Base-by-base conservation (phyloP, 2,797 vertebrate species). In the Meriones psammophilus region DNA sequence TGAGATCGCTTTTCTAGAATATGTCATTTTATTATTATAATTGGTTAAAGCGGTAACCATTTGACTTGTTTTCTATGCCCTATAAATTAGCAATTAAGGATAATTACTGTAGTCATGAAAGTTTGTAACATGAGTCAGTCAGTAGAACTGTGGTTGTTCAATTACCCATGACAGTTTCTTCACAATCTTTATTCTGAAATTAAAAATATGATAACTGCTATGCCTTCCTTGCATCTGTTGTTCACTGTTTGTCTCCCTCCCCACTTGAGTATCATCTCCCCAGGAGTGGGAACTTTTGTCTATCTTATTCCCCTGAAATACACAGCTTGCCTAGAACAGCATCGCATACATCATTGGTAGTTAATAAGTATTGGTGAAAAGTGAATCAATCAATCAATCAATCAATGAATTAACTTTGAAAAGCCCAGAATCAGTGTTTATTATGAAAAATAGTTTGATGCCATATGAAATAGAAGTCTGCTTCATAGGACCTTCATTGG, bases 41-140 rank as follows among this genome's bases (percentile, higher is more conserved):
- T 95, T 76, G 95, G 71, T 5, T 94, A 12, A 79, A 96, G 56
- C 94, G 54, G 80, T 97, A 95, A 39, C 92, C 97, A 64, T 79
- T 95, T 30, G 86, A 90, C 76, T 96, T 74, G 58, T 87, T 96
- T 95, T 97, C 77, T 42, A 0, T 89, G 95, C 95, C 93, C 95
- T 94, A 5, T 95, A 93, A 98, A 98, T 98, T 93, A 97, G 92
- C 89, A 97, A 96, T 97, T 95, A 87, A 76, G 89, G 95, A 94
- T 98, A 98, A 98, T 98, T 98, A 98, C 95, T 46, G 2, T 50
- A 96, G 91, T 18, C 36, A 20, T 94, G 97, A 74, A 97, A 94
- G 78, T 95, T 96, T 96, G 83, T 91, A 97, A 80, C 71, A 94
- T 91, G 64, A 54, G 94, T 97, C n/a, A 81, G 54, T 3, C 33